Evolutionary conservation across 2,113 vertebrate species (phyloP).

Genomic region (Mesembrinibis cayennensis): DNA sequence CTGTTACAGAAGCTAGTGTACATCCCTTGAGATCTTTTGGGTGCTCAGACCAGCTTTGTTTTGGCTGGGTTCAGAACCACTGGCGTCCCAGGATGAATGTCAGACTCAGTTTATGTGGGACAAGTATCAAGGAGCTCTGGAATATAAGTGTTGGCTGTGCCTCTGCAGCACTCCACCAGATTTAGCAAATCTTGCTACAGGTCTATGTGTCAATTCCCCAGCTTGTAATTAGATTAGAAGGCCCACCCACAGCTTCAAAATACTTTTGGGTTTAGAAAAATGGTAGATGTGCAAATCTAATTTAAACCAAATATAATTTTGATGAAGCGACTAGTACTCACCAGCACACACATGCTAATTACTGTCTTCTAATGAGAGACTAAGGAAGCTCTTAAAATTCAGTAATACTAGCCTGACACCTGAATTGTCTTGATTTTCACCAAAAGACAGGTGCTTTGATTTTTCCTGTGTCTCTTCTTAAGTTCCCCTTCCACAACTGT

Average conservation of each 20-base stretch:
- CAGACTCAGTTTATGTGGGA: not conserved
- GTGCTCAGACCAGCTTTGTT: not conserved
- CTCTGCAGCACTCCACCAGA: not conserved
- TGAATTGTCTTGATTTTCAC: not conserved
- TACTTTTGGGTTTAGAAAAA: not conserved
- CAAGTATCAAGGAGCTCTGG: not conserved
- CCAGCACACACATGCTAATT: not conserved
- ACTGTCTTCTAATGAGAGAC: not conserved
- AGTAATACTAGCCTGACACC: not conserved
- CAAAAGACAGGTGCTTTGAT: not conserved
- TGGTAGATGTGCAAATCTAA: not conserved
- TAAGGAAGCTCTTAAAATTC: slow-evolving; percentile 1
- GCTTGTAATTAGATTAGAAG: not conserved
- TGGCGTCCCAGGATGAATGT: not conserved
- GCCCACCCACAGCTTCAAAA: not conserved
- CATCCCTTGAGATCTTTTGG: not conserved
- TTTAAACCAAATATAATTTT: not conserved
- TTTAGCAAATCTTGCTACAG: not conserved
- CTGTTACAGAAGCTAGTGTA: not conserved
- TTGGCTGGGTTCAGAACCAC: not conserved
- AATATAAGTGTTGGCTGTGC: rapidly evolving
- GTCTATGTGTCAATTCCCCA: not conserved
- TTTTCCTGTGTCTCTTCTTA: not conserved
- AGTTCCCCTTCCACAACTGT: not conserved
- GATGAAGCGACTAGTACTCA: not conserved